Percentiles rank a stretch among this genome's conserved stretches.
These are phyloP conservation scores for Arizona elegans DNA, from an alignment of 2,113 vertebrate genomes.

Conservation along the genomic window DNA sequence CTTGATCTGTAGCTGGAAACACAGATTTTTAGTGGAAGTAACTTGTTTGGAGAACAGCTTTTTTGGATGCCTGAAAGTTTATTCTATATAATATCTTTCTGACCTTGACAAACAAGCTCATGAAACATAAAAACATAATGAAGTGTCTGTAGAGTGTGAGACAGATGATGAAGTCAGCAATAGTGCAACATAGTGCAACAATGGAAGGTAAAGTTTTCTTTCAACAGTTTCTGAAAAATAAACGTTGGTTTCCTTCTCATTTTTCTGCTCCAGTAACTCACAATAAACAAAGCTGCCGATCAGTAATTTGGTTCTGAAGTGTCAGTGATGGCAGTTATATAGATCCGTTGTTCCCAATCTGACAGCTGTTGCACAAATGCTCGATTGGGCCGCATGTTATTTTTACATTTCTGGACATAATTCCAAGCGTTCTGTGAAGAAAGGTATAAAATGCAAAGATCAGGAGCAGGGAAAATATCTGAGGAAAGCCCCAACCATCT, in stretches of 20 bases:
- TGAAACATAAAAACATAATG: not conserved
- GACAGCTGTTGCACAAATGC: slow-evolving; percentile 81
- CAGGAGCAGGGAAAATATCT: not conserved
- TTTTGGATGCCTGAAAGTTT: not conserved
- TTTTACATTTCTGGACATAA: slow-evolving; percentile 73
- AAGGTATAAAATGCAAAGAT: not conserved
- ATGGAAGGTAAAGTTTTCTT: not conserved
- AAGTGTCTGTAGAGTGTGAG: not conserved
- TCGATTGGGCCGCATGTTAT: slow-evolving; percentile 72
- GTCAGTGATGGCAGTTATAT: slow-evolving; percentile 61
- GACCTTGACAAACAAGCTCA: not conserved
- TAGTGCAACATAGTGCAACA: not conserved
- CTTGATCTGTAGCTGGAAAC: not conserved
- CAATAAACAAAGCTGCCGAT: slow-evolving; percentile 8
- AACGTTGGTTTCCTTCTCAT: not conserved
- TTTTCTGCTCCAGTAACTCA: accelerated
- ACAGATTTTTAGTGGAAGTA: not conserved
- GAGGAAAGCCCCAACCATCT: not conserved
- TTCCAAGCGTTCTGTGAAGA: slow-evolving; percentile 79
- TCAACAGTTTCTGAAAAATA: not conserved
- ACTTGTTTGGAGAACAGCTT: not conserved
- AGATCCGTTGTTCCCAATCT: slow-evolving; percentile 75
- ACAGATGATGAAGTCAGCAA: not conserved
- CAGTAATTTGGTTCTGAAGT: slow-evolving; percentile 65
- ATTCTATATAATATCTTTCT: not conserved